Base-by-base conservation (phyloP, 2,797 vertebrate species). In the Hydrolagus colliei region DNA sequence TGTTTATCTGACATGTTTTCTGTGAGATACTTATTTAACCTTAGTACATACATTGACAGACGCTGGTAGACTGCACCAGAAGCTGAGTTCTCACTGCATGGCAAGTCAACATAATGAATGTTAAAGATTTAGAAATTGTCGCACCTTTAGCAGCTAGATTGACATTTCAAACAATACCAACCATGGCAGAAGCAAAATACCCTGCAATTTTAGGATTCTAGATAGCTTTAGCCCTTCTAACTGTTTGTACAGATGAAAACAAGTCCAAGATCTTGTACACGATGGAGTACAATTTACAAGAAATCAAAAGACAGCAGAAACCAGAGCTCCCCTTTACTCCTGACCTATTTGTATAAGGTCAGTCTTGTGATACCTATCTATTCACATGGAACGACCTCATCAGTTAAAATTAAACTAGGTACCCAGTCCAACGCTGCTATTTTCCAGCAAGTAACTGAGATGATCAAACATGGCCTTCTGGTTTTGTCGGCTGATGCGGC, bases 391-490 rank as follows among this genome's bases (percentile, higher is more conserved):
- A 68, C 63, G 27, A 82, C 32, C 78, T 82, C 78, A 71, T 84
- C 65, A 68, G 65, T 41, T 84, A 84, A 84, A 84, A 84, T 84
- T 84, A 84, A 71, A 84, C 16, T 52, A 41, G 79, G 79, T 84
- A 98, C 98, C 98, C 41, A 99, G 91, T 16, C 98, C 98, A 87
- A 99, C 96, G 0, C 97, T 99, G 92, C 98, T 99, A 86, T 99
- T 99, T 91, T 98, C 97, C 91, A 99, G 91, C 85, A 99, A 93
- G 92, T 99, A 99, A 88, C 96, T 98, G 20, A 99, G 96, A 89
- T 99, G 98, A 89, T 99, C 98, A 87, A 99, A 99, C 98, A 99
- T 99, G 86, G 98, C 97, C 89, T 99, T 99, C 92, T 99, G 98
- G 90, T 99, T 99, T 90, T 99, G 97, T 2, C 98, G 96, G 89